phyloP scores from a whole-genome alignment of 2,888 invertebrate species.

The Chesias legatella region DNA sequence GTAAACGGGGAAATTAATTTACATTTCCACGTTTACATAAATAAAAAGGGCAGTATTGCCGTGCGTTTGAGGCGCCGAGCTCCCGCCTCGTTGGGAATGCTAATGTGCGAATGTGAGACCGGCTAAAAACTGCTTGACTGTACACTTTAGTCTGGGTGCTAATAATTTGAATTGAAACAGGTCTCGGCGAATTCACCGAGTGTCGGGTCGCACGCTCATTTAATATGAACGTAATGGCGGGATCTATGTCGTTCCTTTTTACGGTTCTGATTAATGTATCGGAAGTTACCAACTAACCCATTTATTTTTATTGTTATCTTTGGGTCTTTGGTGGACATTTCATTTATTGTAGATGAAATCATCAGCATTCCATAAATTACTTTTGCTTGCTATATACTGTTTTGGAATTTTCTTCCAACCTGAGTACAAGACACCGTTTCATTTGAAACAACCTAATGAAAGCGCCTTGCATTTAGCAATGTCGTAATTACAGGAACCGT shows the following conservation, averaged over 20 bases:
- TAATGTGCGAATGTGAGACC: constrained; percentile 56
- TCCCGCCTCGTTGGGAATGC: constrained; percentile 47
- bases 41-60: constrained; percentile 53
- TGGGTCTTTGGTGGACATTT: constrained; percentile 23
- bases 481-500: constrained; percentile 14
- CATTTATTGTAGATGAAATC: constrained; percentile 25
- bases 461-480: constrained; percentile 12
- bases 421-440: neutral
- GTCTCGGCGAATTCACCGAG: constrained; percentile 26
- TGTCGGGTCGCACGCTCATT: constrained; percentile 29
- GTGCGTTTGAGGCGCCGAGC: constrained; percentile 41
- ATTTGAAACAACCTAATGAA: constrained; percentile 5
- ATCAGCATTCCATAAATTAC: constrained; percentile 21
- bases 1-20: constrained; percentile 67
- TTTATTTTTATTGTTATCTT: constrained; percentile 32
- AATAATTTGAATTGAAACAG: constrained; percentile 52
- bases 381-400: constrained; percentile 1
- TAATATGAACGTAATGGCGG: constrained; percentile 29
- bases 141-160: constrained; percentile 47
- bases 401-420: neutral
- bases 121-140: constrained; percentile 53
- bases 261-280: constrained; percentile 34
- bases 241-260: constrained; percentile 35
- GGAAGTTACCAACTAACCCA: constrained; percentile 33
- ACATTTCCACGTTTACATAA: constrained; percentile 66